These are phyloP conservation scores for Chymomyza caudatula DNA, from an alignment of 2,888 invertebrate species.

Conservation along the genomic window DNA sequence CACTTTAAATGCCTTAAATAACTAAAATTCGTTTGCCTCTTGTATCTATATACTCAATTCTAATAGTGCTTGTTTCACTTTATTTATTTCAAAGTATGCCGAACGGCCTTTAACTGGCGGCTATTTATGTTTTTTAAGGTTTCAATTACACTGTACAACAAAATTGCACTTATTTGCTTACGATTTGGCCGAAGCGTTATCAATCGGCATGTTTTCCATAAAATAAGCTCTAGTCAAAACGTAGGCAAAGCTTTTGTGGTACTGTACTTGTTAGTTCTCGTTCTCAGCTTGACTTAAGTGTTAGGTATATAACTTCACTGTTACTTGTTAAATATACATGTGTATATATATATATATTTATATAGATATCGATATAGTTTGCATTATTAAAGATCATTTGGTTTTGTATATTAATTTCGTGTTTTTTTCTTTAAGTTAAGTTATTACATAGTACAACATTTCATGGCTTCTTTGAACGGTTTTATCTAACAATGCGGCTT, in stretches of 20 bases:
- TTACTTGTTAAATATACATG: background rate
- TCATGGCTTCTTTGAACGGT: constrained; percentile 46
- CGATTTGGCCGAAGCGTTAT: background rate
- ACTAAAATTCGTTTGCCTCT: constrained; percentile 61
- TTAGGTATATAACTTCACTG: background rate
- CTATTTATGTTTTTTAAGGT: background rate
- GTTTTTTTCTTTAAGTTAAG: constrained; percentile 38
- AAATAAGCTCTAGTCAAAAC: constrained; percentile 15
- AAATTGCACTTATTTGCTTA: constrained; percentile 23
- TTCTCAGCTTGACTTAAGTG: background rate
- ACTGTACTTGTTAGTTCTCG: background rate
- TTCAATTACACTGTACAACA: background rate
- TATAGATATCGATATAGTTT: background rate
- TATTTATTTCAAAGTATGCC: background rate
- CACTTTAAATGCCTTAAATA: constrained; percentile 60
- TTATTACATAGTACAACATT: constrained; percentile 59
- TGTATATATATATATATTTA: constrained; percentile 36
- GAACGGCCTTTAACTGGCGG: background rate
- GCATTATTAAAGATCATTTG: constrained; percentile 59
- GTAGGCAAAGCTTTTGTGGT: constrained; percentile 15
- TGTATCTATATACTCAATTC: background rate
- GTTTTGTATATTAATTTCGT: constrained; percentile 57
- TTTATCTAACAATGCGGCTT: constrained; percentile 44
- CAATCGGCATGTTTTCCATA: too few relatives aligned
- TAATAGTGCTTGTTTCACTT: background rate